Base-by-base conservation (phyloP, 2,113 vertebrate species). In the Martes martes region DNA sequence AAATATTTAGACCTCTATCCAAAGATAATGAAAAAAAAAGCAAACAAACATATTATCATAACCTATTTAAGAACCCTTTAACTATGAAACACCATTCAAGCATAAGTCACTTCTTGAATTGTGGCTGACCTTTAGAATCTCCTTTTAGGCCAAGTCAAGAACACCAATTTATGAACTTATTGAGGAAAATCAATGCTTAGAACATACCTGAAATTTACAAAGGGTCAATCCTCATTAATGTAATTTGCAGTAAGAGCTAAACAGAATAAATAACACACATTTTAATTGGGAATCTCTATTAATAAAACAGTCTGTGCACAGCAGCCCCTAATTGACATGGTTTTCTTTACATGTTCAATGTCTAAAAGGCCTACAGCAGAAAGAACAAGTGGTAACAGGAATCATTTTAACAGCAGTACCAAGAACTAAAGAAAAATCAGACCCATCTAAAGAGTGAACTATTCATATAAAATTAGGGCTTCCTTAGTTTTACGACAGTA, bases 391-490 rank as follows among this genome's bases (percentile, higher is more conserved):
- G 73, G 59, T 52, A 74, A 95, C 63, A 82, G 36, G 11, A 59
- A 93, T 96, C 80, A 85, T 71, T 95, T 76, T 93, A 94, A 78
- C 8, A 97, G 39, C 28, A 79, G n/a, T 83, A 88, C 33, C 95
- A 81, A 94, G 45, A 81, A 80, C 7, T 23, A 47, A 81, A 59
- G 16, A 95, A 95, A 82, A 83, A 82, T 47, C 33, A 96, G 28
- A 74, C 10, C 36, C 57, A 63, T 61, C n/a, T 55, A 84, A 96
- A 94, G 80, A 85, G 15, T 84, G 74, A 95, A 95, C 76, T 91
- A 57, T 96, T 92, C 36, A 80, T 80, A 74, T 28, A 89, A 96
- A 96, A 71, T 95, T 84, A 47, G 28, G 15, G 39, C 21, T 79
- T 84, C 42, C 50, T 90, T 87, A 90, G 23, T 82, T 83, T 96